phyloP scores from a whole-genome alignment of 2,888 invertebrate genomes.

The Leptinotarsa haldemani region DNA sequence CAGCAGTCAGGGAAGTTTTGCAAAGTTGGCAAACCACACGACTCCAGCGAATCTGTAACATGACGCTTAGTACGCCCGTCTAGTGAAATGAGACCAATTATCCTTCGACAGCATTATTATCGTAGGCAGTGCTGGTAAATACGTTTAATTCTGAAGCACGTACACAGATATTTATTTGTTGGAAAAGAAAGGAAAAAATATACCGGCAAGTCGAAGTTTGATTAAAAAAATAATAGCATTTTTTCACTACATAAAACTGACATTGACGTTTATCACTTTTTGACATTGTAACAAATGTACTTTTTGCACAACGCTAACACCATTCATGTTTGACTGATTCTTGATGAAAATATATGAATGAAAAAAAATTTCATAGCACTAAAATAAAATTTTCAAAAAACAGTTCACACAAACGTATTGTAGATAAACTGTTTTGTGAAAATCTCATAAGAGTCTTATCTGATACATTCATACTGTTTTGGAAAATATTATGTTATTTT shows the following conservation, averaged over 20 bases:
- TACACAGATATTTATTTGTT: constrained; percentile 5
- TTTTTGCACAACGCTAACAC: no score
- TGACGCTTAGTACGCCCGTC: constrained; percentile 47
- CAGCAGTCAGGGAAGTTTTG: constrained; percentile 46
- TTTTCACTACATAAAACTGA: not conserved
- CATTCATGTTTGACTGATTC: no score
- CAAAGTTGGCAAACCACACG: constrained; percentile 55
- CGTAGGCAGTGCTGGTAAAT: constrained; percentile 38
- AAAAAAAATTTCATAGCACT: no score
- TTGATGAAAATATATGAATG: no score
- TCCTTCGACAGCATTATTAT: constrained; percentile 42
- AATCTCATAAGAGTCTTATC: no score
- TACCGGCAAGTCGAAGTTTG: not conserved
- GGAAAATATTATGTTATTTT: no score
- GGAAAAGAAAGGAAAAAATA: not conserved
- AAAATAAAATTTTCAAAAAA: no score
- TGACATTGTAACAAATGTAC: no score
- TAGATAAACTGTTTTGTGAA: no score
- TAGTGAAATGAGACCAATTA: constrained; percentile 51
- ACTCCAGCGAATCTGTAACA: constrained; percentile 27
- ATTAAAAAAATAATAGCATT: not conserved
- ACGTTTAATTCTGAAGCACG: constrained; percentile 34
- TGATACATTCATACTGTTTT: no score
- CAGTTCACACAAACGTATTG: no score
- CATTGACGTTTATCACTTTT: no score